Evolutionary conservation across 2,797 vertebrate genomes (phyloP).

Genomic region (Cynodonichthys magdalenae): DNA sequence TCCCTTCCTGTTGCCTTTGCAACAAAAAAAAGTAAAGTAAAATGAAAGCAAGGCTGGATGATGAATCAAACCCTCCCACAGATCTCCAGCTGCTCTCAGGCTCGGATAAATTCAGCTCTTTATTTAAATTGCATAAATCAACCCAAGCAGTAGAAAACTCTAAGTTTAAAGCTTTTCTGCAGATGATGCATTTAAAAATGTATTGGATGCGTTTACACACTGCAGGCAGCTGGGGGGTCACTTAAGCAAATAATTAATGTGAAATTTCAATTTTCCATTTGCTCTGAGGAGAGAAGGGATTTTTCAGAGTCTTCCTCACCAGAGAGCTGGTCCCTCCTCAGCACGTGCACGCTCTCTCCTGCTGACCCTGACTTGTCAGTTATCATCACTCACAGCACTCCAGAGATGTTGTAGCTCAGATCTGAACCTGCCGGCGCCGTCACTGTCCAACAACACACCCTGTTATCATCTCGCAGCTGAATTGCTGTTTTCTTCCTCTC

Average conservation of each 20-base stretch:
- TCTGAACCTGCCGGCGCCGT: conserved; percentile 1
- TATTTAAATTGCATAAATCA: background rate
- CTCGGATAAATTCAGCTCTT: background rate
- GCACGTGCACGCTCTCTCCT: conserved; percentile 9
- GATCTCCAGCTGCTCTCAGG: no score
- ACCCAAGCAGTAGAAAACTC: background rate
- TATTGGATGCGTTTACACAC: background rate
- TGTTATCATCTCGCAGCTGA: conserved; percentile 27
- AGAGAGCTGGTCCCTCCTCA: conserved; percentile 11
- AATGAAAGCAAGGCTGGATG: no score
- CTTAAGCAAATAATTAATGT: background rate
- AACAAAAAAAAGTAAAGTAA: no score
- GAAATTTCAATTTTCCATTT: background rate
- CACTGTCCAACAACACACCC: conserved; percentile 16
- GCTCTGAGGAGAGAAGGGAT: background rate
- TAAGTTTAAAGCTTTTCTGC: background rate
- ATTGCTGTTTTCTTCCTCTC: conserved; percentile 22
- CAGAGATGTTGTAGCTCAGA: conserved; percentile 37
- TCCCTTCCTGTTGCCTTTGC: no score
- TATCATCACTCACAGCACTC: conserved; percentile 63
- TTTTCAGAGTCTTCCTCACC: conserved; percentile 1
- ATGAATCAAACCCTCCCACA: no score
- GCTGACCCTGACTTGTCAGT: conserved; percentile 64
- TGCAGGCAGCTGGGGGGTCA: background rate
- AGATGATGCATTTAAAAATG: background rate